Evolutionary conservation across 2,797 vertebrate genomes (phyloP), one percentile per base, ranked within the genome.

Genomic region (Lagodon rhomboides): DNA sequence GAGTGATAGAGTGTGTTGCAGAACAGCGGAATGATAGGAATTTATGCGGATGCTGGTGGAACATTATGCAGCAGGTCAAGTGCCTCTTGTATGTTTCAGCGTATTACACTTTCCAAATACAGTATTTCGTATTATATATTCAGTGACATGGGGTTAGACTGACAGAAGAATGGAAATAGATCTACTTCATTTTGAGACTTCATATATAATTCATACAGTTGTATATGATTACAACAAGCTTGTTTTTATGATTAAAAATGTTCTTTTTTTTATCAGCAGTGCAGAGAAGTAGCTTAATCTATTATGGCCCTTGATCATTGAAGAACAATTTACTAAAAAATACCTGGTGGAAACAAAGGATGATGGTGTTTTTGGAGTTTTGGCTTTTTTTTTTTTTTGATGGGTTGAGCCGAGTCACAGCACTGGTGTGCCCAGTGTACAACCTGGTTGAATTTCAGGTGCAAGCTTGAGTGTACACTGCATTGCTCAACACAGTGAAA

Each of bases 41-140:
- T 65, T 18, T 51, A 46, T 54, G 44, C 30, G 27, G 55, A 53
- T 62, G 44, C 27, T 67, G 18, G 34, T 55, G 13, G 22, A 12
- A 67, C 50, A 53, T 68, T 54, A 61, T 25, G 20, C 23, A 55
- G 20, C 23, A 55, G 53, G 50, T 75, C 53, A 86, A 54, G 49
- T 54, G 3, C 27, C n/a, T 63, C 7, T 65, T 68, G 12, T 25
- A 7, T 47, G 11, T 25, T 61, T 47, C 6, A 54, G 30, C 53
- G 18, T 41, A 27, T 34, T 59, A 16, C 43, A 43, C 22, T 63
- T 60, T 59, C 53, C 5, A 27, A 59, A 66, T 56, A 34, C 72
- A 67, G 53, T 50, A 11, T 30, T 58, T 72, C 5, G 54, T 55
- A 22, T 47, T 60, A 11, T 4, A 68, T 59, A 63, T 64, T 30